These are phyloP conservation scores for Temnothorax longispinosus DNA, from an alignment of 1,140 invertebrate species.

Conservation along the genomic window DNA sequence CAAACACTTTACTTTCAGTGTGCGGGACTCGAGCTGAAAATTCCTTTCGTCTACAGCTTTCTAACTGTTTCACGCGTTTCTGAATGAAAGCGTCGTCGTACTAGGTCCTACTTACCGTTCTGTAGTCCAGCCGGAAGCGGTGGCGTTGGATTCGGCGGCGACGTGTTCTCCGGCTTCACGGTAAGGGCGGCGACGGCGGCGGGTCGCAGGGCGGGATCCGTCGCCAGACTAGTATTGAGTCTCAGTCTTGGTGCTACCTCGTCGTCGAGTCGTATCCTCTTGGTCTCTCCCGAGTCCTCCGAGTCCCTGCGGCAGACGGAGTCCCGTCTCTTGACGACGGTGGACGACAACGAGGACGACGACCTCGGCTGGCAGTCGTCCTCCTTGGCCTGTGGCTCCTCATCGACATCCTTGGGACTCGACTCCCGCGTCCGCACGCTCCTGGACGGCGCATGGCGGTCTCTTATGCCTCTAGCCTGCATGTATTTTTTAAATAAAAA, in stretches of 20 bases:
- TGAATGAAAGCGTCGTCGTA: background rate
- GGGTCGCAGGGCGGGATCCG: conserved; percentile 92
- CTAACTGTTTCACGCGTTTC: background rate
- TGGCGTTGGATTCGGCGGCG: conserved; percentile 79
- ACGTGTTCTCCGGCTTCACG: conserved; percentile 80
- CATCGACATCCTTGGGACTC: conserved; percentile 81
- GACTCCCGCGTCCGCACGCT: conserved; percentile 76
- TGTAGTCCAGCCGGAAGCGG: conserved; percentile 80
- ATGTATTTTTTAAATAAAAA: background rate
- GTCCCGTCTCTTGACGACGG: conserved; percentile 70
- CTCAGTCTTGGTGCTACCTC: conserved; percentile 89
- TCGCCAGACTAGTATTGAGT: conserved; percentile 91
- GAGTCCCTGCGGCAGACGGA: conserved; percentile 74
- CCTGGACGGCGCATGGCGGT: conserved; percentile 74
- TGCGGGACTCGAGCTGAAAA: background rate
- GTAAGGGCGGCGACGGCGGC: conserved; percentile 83
- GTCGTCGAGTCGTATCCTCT: conserved; percentile 81
- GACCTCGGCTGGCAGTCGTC: conserved; percentile 71
- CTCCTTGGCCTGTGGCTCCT: conserved; percentile 77
- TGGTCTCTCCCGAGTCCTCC: conserved; percentile 78
- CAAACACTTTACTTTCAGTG: too few species aligned
- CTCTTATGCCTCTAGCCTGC: conserved; percentile 75
- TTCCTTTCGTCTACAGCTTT: background rate
- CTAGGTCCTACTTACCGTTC: conserved; percentile 77
- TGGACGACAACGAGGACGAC: conserved; percentile 54